phyloP scores from a whole-genome alignment of 2,888 invertebrate species.

The Tipula helvola region DNA sequence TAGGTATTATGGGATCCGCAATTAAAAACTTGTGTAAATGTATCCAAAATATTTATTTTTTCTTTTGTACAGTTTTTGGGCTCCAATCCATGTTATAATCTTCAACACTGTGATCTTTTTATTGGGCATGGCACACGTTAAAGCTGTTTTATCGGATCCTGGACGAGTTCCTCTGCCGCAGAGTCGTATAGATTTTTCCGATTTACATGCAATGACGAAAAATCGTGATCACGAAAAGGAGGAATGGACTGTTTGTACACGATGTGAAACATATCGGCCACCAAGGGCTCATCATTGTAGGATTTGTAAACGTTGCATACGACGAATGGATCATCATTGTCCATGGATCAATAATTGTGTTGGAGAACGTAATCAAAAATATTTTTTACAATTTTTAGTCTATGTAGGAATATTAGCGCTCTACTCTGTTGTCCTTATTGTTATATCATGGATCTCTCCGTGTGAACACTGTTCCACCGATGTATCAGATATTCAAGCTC shows the following conservation, averaged over 20 bases:
- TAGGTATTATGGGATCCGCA: slow-evolving; percentile 41
- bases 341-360: slow-evolving; percentile 92
- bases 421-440: slow-evolving; percentile 57
- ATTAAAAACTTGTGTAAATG: not conserved
- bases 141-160: slow-evolving; percentile 81
- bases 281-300: slow-evolving; percentile 81
- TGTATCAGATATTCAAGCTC: slow-evolving; percentile 52
- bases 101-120: slow-evolving; percentile 71
- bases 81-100: slow-evolving; percentile 60
- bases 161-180: slow-evolving; percentile 71
- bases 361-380: slow-evolving; percentile 84
- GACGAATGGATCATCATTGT: slow-evolving; percentile 41
- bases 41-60: not conserved
- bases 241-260: slow-evolving; percentile 67
- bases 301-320: slow-evolving; percentile 72
- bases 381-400: slow-evolving; percentile 76
- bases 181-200: slow-evolving; percentile 64
- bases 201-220: slow-evolving; percentile 48
- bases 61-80: slow-evolving; percentile 53
- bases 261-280: slow-evolving; percentile 71
- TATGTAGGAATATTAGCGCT: slow-evolving; percentile 56
- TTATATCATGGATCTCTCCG: slow-evolving; percentile 58
- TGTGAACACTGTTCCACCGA: slow-evolving; percentile 53
- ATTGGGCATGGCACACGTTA: slow-evolving; percentile 61
- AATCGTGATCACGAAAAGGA: slow-evolving; percentile 42